Evolutionary conservation across 2,888 invertebrate genomes (phyloP), one percentile per base, ranked within the genome.

Genomic region (Neoaliturus tenellus): DNA sequence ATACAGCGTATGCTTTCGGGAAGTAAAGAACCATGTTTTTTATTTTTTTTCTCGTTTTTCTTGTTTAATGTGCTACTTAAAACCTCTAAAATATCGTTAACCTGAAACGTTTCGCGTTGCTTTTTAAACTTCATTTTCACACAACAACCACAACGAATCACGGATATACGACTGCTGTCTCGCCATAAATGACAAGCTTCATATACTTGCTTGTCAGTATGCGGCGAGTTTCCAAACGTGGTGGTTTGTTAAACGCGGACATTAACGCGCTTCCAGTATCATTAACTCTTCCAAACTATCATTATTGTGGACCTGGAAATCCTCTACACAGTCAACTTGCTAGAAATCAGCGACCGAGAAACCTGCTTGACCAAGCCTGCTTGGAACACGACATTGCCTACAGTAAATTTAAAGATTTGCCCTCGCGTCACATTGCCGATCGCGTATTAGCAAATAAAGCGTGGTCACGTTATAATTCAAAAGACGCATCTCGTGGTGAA

Each of bases 351-450:
- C 83, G 48, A 33, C 89, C 90, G 17, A 86, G 89, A 28, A 89
- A 89, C 86, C 82, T 83, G 4, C 85, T 90, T 35, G 90, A 90
- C 86, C 83, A 75, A 25, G 88, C 88, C 17, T 89, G 89, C 82
- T 88, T 88, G 85, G 83, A 88, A 20, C 89, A 89, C 86, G 89
- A 89, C 86, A 89, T 89, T 58, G 88, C 88, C 2, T 89, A 90
- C 58, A 83, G 84, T 17, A 55, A 85, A 23, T 85, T 85, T 75
- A 86, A 85, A 8, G 82, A 86, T 25, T n/a, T 85, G 14, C 69
- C 28, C 39, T 82, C 67, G 17, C 83, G 86, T n/a, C 33, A 81
- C 58, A 73, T 48, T 23, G 86, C 86, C 6, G 85, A 86, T 28
- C 51, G 44, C 39, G 44, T 86, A 8, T 83, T 87, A 8, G 85